These are phyloP conservation scores for Magallana ariakensis DNA, from an alignment of 1,140 invertebrate genomes.

Conservation along the genomic window DNA sequence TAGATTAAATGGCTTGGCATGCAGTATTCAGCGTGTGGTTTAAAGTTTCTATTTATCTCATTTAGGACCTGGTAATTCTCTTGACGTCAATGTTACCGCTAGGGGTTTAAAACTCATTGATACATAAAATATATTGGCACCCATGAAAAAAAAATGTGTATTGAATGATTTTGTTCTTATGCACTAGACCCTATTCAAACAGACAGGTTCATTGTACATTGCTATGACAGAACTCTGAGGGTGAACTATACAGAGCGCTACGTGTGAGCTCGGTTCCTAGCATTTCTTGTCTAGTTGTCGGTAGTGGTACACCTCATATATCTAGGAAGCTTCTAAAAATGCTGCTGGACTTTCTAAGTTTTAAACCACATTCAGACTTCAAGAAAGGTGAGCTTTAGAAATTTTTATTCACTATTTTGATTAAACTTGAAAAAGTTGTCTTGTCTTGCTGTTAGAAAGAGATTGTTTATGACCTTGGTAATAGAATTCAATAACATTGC, in stretches of 20 bases:
- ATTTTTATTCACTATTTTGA: no score
- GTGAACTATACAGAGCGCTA: neutral
- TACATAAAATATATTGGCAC: neutral
- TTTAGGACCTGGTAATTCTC: neutral
- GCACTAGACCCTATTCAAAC: neutral
- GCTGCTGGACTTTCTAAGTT: neutral
- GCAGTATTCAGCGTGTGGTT: neutral
- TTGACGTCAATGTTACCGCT: neutral
- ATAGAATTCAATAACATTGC: no score
- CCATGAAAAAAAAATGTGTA: neutral
- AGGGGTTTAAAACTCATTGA: neutral
- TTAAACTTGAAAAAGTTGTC: no score
- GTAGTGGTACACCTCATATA: neutral
- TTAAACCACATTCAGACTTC: neutral
- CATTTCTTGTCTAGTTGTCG: neutral
- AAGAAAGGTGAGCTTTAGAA: constrained; percentile 9
- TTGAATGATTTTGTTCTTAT: constrained; percentile 3
- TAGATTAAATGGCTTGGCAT: neutral
- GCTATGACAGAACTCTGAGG: neutral
- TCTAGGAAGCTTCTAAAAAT: neutral
- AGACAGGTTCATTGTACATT: constrained; percentile 24
- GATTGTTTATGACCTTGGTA: no score
- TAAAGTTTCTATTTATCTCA: constrained; percentile 5
- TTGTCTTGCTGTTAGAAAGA: no score
- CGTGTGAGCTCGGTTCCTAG: neutral